Conservation (phyloP, 2,888 invertebrate species). For the Parnassius smintheus region DNA sequence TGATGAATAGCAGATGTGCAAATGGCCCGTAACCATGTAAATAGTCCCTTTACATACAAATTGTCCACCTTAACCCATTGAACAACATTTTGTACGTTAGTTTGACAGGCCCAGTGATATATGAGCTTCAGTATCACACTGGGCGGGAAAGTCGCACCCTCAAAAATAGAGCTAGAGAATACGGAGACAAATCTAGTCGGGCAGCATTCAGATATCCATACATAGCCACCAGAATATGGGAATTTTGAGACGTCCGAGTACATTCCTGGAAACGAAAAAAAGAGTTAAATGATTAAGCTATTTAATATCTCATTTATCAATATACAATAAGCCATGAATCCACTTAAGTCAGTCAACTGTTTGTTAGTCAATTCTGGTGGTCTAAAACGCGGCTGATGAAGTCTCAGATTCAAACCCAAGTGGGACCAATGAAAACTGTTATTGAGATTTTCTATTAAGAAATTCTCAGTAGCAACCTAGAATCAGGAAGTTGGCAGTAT, state of each 20-base stretch:
- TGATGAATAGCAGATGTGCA: constrained; percentile 91
- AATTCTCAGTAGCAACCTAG: too few relatives aligned
- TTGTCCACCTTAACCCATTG: constrained; percentile 90
- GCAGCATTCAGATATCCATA: constrained; percentile 95
- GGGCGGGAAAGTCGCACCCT: constrained; percentile 92
- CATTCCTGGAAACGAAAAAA: constrained; percentile 80
- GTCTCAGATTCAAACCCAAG: too few relatives aligned
- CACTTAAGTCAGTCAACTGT: too few relatives aligned
- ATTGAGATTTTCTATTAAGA: too few relatives aligned
- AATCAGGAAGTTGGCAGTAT: too few relatives aligned
- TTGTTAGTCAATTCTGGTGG: too few relatives aligned
- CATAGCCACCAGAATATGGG: constrained; percentile 93
- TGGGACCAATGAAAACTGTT: too few relatives aligned
- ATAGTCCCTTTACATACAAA: constrained; percentile 82
- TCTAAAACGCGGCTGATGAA: too few relatives aligned
- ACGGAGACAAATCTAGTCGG: constrained; percentile 92
- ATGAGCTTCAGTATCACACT: constrained; percentile 90
- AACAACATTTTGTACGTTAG: constrained; percentile 92
- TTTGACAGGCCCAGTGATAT: constrained; percentile 96
- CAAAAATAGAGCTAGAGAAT: constrained; percentile 92
- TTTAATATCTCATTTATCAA: too few relatives aligned
- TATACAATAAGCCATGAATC: too few relatives aligned
- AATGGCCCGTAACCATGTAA: constrained; percentile 83
- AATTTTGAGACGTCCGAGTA: constrained; percentile 92
- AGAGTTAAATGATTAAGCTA: too few relatives aligned